Evolutionary conservation across 2,888 invertebrate genomes (phyloP).

Genomic region (Drosophila setosimentum): DNA sequence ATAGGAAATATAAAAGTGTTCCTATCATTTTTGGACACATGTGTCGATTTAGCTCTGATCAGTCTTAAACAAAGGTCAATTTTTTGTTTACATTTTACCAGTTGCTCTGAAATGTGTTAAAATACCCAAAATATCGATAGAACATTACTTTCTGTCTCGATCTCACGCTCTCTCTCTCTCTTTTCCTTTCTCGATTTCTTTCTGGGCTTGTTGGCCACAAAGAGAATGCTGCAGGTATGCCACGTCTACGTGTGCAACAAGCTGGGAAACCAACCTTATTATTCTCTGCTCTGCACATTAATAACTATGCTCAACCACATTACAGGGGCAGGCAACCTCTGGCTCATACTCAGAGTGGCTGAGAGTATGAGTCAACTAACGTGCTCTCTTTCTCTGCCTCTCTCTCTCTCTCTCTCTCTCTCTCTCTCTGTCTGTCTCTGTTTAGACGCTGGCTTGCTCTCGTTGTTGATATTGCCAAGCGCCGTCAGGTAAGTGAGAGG

Average conservation of each 20-base stretch:
- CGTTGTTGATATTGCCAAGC: constrained; percentile 8
- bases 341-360: constrained; percentile 6
- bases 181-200: background rate
- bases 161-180: background rate
- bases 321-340: background rate
- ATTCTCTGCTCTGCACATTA: constrained; percentile 1
- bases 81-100: background rate
- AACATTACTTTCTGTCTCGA: constrained; percentile 4
- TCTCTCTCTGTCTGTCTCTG: background rate
- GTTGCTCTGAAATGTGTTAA: constrained; percentile 7
- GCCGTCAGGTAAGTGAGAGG: constrained; percentile 36
- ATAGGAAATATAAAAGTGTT: background rate
- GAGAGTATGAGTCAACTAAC: constrained; percentile 1
- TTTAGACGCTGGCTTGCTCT: background rate
- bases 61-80: background rate
- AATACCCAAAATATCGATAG: constrained; percentile 15
- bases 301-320: constrained; percentile 14
- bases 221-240: constrained; percentile 23
- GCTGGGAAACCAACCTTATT: constrained; percentile 1
- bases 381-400: background rate
- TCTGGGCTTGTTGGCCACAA: constrained; percentile 1
- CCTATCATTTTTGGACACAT: background rate
- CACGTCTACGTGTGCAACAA: constrained; percentile 16
- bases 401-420: background rate
- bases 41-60: background rate